A percentile compares a stretch with the other conserved stretches of the same genome.
Conservation (phyloP, 2,113 vertebrate species). For the Brachyistius frenatus region DNA sequence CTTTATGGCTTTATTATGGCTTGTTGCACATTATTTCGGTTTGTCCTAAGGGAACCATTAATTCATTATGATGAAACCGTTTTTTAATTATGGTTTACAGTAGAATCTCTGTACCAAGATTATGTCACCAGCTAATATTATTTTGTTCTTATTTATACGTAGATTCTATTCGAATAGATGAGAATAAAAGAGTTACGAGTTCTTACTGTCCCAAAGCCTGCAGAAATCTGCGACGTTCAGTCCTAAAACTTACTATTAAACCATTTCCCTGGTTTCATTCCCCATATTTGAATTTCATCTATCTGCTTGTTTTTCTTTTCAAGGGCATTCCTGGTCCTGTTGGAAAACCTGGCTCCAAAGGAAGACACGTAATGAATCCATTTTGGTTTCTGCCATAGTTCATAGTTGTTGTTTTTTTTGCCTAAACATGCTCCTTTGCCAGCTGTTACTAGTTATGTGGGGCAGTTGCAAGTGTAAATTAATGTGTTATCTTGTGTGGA, state of each 20-base stretch:
- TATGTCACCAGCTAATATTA: conserved; percentile 1
- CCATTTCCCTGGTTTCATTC: neutral
- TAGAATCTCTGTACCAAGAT: neutral
- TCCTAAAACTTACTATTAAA: neutral
- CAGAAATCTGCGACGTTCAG: neutral
- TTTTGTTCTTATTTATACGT: neutral
- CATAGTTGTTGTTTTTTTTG: no score
- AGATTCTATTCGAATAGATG: neutral
- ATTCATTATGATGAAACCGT: neutral
- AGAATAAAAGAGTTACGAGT: neutral
- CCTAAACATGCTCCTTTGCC: neutral
- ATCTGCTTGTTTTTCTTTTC: conserved; percentile 48
- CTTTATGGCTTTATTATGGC: conserved; percentile 5
- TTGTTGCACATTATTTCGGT: neutral
- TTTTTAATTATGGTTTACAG: neutral
- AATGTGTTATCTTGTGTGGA: neutral
- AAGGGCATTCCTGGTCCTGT: conserved; percentile 90
- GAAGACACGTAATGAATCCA: conserved; percentile 87
- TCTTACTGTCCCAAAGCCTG: neutral
- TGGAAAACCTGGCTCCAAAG: conserved; percentile 93
- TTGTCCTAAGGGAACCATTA: neutral
- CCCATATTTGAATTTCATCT: neutral
- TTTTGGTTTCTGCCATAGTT: conserved; percentile 16
- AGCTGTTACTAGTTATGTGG: conserved; percentile 1
- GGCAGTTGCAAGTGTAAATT: neutral